phyloP scores from a whole-genome alignment of 2,113 vertebrate species.

The Strix uralensis region DNA sequence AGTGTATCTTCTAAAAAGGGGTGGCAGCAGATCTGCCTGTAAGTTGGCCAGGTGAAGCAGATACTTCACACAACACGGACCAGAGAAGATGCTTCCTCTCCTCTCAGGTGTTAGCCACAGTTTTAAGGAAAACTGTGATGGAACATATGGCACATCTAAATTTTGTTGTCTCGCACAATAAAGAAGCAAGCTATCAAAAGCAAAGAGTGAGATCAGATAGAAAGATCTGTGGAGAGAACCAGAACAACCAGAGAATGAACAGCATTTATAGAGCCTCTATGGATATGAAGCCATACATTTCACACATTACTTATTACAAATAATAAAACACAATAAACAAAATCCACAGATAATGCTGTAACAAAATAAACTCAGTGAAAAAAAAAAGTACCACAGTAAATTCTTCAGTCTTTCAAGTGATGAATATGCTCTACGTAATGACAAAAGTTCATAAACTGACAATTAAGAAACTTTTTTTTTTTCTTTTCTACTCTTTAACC shows the following conservation, averaged over 20 bases:
- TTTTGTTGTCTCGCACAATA: not conserved
- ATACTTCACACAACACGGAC: rapidly evolving
- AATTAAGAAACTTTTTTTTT: not conserved
- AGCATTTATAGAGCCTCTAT: not conserved
- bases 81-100: not conserved
- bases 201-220: not conserved
- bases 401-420: not conserved
- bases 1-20: not conserved
- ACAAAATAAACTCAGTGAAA: not conserved
- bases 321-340: not conserved
- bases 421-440: not conserved
- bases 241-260: not conserved
- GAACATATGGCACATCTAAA: not conserved
- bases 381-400: not conserved
- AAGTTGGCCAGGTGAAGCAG: not conserved
- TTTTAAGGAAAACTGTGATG: not conserved
- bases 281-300: not conserved
- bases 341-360: not conserved
- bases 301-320: not conserved
- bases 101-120: not conserved
- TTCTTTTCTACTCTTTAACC: not conserved
- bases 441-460: not conserved
- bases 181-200: not conserved
- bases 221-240: not conserved
- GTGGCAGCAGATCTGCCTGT: not conserved